A percentile compares a stretch with the other conserved stretches of the same genome.
These are phyloP conservation scores for Pseudomugil tenellus DNA, from an alignment of 2,797 vertebrate species.

Conservation along the genomic window DNA sequence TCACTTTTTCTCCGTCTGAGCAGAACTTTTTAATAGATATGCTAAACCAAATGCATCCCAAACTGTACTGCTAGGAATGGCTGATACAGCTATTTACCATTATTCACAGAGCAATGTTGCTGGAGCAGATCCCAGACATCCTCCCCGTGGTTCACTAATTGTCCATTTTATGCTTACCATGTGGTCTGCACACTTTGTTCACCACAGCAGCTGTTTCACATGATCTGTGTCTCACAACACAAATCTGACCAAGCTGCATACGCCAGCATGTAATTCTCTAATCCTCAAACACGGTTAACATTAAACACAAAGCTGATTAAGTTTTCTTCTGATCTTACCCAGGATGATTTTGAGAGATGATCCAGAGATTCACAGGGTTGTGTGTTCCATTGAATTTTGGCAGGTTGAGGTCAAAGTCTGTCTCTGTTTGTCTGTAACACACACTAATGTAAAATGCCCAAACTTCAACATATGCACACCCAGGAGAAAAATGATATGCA, in stretches of 20 bases:
- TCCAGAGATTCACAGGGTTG: background rate
- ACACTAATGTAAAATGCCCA: constrained; percentile 40
- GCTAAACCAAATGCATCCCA: constrained; percentile 60
- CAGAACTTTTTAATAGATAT: constrained; percentile 36
- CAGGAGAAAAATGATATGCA: background rate
- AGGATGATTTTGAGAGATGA: background rate
- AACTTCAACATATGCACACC: constrained; percentile 30
- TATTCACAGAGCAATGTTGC: constrained; percentile 59
- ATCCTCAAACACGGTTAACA: background rate
- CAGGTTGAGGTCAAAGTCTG: constrained; percentile 65
- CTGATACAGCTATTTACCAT: constrained; percentile 56
- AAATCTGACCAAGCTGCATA: constrained; percentile 17
- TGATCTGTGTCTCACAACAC: constrained; percentile 24
- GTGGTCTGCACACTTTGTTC: constrained; percentile 21
- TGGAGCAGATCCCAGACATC: constrained; percentile 34
- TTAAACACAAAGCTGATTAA: background rate
- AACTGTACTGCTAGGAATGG: constrained; percentile 48
- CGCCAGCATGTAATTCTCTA: background rate
- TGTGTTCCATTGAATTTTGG: constrained; percentile 18
- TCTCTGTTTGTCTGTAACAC: constrained; percentile 53
- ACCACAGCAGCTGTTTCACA: constrained; percentile 30
- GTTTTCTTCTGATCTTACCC: constrained; percentile 35
- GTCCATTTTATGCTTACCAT: constrained; percentile 34
- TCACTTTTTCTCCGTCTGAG: background rate
- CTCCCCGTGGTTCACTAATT: constrained; percentile 37